Conservation (phyloP, 2,888 invertebrate species). For the Boloria euphrosyne region DNA sequence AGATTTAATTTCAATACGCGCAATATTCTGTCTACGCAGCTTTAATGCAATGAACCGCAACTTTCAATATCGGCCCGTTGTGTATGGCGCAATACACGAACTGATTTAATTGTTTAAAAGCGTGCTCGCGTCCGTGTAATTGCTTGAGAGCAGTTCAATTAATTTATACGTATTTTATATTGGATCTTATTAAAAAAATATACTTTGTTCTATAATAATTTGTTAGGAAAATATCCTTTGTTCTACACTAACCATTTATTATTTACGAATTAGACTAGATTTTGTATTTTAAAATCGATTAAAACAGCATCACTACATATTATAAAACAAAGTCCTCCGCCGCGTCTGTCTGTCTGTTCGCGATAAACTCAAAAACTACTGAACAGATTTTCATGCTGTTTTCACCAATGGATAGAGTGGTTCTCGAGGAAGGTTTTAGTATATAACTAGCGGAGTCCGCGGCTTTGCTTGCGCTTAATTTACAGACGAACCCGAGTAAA, state of each 20-base stretch:
- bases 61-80: constrained; percentile 20
- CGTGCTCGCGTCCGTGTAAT: constrained; percentile 38
- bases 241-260: background rate
- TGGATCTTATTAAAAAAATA: constrained; percentile 1
- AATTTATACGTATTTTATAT: constrained; percentile 17
- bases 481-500: too few relatives aligned
- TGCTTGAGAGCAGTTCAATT: constrained; percentile 29
- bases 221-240: constrained; percentile 4
- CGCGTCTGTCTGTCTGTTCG: too few relatives aligned
- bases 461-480: too few relatives aligned
- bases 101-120: constrained; percentile 63
- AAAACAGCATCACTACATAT: too few relatives aligned
- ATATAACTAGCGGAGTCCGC: too few relatives aligned
- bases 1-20: constrained; percentile 15
- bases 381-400: too few relatives aligned
- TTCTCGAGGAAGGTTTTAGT: too few relatives aligned
- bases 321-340: too few relatives aligned
- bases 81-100: constrained; percentile 25
- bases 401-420: too few relatives aligned
- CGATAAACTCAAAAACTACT: too few relatives aligned
- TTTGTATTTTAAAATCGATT: too few relatives aligned
- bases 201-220: constrained; percentile 5
- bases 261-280: too few relatives aligned
- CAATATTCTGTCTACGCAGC: constrained; percentile 12
- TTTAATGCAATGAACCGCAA: constrained; percentile 29